phyloP scores from a whole-genome alignment of 2,113 vertebrate species.

The rabbit (Oryctolagus cuniculus) region DNA sequence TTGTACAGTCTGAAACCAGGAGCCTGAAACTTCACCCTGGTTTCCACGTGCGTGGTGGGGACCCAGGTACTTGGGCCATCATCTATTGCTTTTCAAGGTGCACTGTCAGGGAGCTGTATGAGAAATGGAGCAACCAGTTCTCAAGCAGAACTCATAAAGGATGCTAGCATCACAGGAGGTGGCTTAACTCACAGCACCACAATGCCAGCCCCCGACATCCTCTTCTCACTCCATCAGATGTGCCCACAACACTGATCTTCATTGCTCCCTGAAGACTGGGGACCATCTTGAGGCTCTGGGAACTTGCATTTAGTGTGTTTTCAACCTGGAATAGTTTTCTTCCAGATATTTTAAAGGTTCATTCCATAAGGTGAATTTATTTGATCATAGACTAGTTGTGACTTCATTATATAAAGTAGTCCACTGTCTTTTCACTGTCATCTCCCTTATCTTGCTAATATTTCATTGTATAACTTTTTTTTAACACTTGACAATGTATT shows the following conservation, averaged over 20 bases:
- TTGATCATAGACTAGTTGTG: neutral
- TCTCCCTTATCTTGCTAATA: neutral
- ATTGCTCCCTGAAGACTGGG: neutral
- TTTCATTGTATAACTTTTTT: neutral
- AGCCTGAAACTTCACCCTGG: too few species aligned
- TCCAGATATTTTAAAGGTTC: neutral
- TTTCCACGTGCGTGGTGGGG: too few species aligned
- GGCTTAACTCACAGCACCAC: too few species aligned
- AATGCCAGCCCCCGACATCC: neutral
- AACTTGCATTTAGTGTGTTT: neutral
- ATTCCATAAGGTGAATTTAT: neutral
- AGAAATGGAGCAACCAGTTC: too few species aligned
- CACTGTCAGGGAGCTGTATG: too few species aligned
- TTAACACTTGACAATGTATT: neutral
- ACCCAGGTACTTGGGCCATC: too few species aligned
- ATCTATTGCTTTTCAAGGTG: too few species aligned
- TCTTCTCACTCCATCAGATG: neutral
- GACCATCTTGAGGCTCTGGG: neutral
- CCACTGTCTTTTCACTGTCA: neutral
- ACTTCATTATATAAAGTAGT: neutral
- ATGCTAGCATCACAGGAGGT: too few species aligned
- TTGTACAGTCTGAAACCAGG: too few species aligned
- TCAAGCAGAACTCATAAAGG: too few species aligned
- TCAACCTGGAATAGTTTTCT: neutral
- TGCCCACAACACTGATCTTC: neutral